Base-by-base conservation (phyloP, 2,888 invertebrate species). In the Eledone cirrhosa region DNA sequence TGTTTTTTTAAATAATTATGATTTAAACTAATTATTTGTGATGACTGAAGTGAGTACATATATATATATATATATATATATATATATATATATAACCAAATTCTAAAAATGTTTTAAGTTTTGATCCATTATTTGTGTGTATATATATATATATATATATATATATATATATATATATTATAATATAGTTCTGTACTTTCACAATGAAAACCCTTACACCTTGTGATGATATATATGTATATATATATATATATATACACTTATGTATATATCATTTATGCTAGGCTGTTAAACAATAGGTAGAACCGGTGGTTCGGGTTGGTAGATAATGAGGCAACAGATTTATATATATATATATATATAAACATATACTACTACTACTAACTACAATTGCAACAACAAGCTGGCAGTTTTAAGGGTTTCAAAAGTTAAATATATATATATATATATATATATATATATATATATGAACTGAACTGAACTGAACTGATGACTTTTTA, bases 331-430 rank as follows among this genome's bases (percentile, higher is more conserved):
- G n/a, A n/a, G n/a, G n/a, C n/a, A n/a, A 79, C 2, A 48, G 27
- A 48, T 79, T 77, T 77, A 16, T 27, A 19, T 76, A 72, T 53
- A 69, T 67, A 47, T 48, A 48, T 27, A 33, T 5, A 29, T 77
- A 77, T 69, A 53, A n/a, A 67, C 8, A 63, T 63, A 63, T 22
- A 63, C 22, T n/a, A n/a, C n/a, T n/a, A n/a, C n/a, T n/a, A n/a
- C n/a, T n/a, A n/a, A n/a, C n/a, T n/a, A n/a, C n/a, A n/a, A n/a
- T n/a, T n/a, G 8, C 33, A 3, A 8, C 33, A 33, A 3, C 33
- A 33, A 7, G 33, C 33, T 8, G 33, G 33, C 3, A 33, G 33
- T n/a, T n/a, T n/a, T n/a, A n/a, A n/a, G 33, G 8, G 33, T 33
- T 33, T 33, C 33, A 33, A 33, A 33, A 33, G 8, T 7, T 33